These are phyloP conservation scores for Calidris pygmaea DNA, from an alignment of 2,113 vertebrate species.

Conservation along the genomic window DNA sequence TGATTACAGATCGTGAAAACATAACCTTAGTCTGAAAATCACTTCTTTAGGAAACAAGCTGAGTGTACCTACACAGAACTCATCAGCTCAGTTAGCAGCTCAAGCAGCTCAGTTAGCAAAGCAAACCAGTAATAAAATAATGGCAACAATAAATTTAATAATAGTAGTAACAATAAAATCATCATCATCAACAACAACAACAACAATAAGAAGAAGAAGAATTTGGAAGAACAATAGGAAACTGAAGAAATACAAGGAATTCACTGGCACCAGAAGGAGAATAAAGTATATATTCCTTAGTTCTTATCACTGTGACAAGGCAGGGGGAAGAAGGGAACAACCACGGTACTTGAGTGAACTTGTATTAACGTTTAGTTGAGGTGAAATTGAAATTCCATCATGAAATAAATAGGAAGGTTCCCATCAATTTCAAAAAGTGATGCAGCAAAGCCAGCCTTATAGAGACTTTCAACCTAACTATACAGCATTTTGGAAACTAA, in stretches of 20 bases:
- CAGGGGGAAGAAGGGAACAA: background rate
- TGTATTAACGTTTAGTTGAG: background rate
- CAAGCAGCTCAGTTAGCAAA: fast-evolving
- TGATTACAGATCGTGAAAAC: background rate
- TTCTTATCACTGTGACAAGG: background rate
- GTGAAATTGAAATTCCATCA: background rate
- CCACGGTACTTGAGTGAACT: background rate
- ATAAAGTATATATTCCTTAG: background rate
- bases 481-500: background rate
- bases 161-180: background rate
- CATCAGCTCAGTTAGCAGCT: background rate
- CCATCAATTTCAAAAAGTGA: background rate
- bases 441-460: background rate
- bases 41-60: background rate
- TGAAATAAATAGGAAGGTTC: background rate
- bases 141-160: background rate
- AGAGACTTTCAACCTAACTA: background rate
- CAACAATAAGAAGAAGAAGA: background rate
- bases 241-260: background rate
- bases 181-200: background rate
- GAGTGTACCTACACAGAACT: background rate
- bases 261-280: background rate
- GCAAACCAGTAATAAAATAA: background rate
- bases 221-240: background rate
- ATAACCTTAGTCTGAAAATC: background rate